Evolutionary conservation across 2,113 vertebrate genomes (phyloP).

Genomic region (Phainopepla nitens): DNA sequence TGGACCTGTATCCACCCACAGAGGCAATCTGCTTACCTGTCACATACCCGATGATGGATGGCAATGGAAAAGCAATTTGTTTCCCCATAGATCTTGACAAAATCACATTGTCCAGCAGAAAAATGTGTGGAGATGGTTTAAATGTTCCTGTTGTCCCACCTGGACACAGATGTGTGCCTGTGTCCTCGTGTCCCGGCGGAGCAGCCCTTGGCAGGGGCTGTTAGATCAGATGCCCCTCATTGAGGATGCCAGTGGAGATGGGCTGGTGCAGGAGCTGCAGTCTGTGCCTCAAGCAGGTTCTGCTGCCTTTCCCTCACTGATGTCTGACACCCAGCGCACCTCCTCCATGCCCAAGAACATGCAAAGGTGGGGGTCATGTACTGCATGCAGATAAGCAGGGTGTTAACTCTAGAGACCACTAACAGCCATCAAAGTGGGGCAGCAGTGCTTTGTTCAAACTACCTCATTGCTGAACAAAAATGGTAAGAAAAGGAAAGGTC

Average conservation of each 20-base stretch:
- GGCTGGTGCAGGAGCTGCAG: neutral
- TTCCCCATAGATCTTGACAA: neutral
- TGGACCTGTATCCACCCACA: neutral
- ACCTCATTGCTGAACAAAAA: neutral
- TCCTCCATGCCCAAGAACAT: neutral
- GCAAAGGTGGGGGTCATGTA: neutral
- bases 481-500: neutral
- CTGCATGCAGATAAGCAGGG: neutral
- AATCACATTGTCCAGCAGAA: neutral
- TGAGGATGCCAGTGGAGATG: accelerated
- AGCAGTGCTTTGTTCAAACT: neutral
- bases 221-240: neutral
- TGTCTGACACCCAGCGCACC: neutral
- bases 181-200: neutral
- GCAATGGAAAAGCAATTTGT: neutral
- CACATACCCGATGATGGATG: neutral
- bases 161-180: neutral
- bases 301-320: neutral
- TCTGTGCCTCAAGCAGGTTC: neutral
- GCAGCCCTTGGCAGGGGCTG: neutral
- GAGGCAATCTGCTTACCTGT: neutral
- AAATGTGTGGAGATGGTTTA: neutral
- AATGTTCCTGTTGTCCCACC: neutral
- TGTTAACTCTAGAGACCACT: neutral
- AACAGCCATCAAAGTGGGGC: neutral